Evolutionary conservation across 2,113 vertebrate species (phyloP).

Genomic region (Pao palembangensis): DNA sequence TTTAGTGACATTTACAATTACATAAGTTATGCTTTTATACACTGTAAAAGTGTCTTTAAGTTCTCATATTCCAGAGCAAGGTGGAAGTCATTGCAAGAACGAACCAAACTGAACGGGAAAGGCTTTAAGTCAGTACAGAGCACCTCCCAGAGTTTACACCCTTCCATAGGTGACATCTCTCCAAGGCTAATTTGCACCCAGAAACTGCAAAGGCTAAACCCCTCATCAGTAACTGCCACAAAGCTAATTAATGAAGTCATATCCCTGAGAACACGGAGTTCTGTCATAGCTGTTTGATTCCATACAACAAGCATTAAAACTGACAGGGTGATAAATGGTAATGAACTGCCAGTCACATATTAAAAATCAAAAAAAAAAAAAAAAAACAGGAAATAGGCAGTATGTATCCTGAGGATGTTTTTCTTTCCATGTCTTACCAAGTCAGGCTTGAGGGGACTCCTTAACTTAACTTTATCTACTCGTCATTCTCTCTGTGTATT

Average conservation of each 20-base stretch:
- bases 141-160: not conserved
- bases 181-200: constrained; percentile 6
- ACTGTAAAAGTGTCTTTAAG: no score
- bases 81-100: no score
- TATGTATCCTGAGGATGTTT: not conserved
- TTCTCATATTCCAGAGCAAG: no score
- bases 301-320: constrained; percentile 28
- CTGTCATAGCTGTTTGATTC: constrained; percentile 40
- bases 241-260: constrained; percentile 62
- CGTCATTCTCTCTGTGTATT: no score
- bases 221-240: constrained; percentile 49
- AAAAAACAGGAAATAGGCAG: not conserved
- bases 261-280: constrained; percentile 39
- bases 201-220: constrained; percentile 9
- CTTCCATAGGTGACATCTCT: not conserved
- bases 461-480: no score
- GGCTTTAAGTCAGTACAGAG: no score
- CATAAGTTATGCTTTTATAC: no score
- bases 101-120: no score
- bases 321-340: constrained; percentile 49
- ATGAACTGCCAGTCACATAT: constrained; percentile 12
- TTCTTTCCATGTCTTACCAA: constrained; percentile 9
- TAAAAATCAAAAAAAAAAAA: not conserved
- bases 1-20: no score
- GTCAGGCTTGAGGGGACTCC: constrained; percentile 13